These are phyloP conservation scores for Daphoenositta chrysoptera DNA, from an alignment of 2,113 vertebrate genomes.

Conservation along the genomic window DNA sequence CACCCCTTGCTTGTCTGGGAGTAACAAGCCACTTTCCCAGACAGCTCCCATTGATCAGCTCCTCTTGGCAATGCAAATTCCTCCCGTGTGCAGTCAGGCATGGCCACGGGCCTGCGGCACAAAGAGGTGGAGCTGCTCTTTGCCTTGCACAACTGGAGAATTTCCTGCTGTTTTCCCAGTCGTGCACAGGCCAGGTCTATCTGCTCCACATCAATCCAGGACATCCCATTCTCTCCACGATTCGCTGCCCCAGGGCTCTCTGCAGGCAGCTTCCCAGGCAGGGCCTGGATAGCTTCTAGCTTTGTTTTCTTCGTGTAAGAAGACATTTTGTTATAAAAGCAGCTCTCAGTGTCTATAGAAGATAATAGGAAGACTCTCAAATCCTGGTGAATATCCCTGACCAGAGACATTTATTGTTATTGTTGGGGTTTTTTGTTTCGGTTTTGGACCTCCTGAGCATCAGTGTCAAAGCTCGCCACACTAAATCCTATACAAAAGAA, in stretches of 20 bases:
- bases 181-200: constrained; percentile 39
- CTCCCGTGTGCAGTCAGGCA: constrained; percentile 60
- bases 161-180: constrained; percentile 62
- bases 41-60: constrained; percentile 61
- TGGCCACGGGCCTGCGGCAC: constrained; percentile 45
- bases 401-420: not conserved
- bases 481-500: not conserved
- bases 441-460: not conserved
- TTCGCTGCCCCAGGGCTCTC: constrained; percentile 17
- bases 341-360: not conserved
- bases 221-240: constrained; percentile 37
- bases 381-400: not conserved
- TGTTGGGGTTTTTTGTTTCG: not conserved
- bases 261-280: constrained; percentile 15
- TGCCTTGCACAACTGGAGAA: constrained; percentile 58
- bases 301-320: not conserved
- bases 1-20: constrained; percentile 47
- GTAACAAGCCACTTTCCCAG: constrained; percentile 42
- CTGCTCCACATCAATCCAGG: constrained; percentile 12
- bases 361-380: not conserved
- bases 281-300: not conserved
- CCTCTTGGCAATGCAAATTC: constrained; percentile 61
- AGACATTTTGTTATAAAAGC: not conserved
- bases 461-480: not conserved
- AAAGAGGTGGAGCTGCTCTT: constrained; percentile 58